A percentile compares a stretch with the other conserved stretches of the same genome.
Evolutionary conservation across 2,888 invertebrate genomes (phyloP).

Genomic region (Scaptomyza polygonia): DNA sequence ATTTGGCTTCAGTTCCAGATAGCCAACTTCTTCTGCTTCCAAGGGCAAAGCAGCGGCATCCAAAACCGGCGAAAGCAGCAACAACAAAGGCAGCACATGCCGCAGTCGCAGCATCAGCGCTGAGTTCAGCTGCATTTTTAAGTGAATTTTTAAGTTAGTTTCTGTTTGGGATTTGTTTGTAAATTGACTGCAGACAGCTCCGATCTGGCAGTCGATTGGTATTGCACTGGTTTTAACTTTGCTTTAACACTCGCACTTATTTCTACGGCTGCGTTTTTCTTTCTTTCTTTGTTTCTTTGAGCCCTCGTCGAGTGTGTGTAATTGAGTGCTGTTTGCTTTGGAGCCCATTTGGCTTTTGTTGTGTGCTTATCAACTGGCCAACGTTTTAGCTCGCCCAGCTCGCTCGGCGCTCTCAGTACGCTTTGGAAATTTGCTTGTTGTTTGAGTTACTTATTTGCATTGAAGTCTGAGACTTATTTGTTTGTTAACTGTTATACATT

Average conservation of each 20-base stretch:
- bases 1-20: constrained; percentile 73
- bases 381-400: constrained; percentile 26
- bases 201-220: constrained; percentile 53
- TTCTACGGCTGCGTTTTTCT: constrained; percentile 53
- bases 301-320: constrained; percentile 34
- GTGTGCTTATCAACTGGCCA: constrained; percentile 59
- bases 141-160: constrained; percentile 1
- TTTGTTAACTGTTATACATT: constrained; percentile 47
- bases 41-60: constrained; percentile 55
- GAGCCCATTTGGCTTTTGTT: constrained; percentile 23
- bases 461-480: constrained; percentile 44
- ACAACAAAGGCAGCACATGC: constrained; percentile 2
- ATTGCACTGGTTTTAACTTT: constrained; percentile 62
- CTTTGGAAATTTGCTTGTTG: constrained; percentile 42
- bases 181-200: constrained; percentile 29
- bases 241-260: constrained; percentile 60
- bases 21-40: constrained; percentile 60
- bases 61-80: constrained; percentile 26
- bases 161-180: not conserved
- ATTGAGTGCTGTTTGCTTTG: constrained; percentile 66
- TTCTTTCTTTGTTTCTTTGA: constrained; percentile 26
- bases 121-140: constrained; percentile 47
- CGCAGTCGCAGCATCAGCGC: constrained; percentile 7
- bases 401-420: constrained; percentile 38
- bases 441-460: constrained; percentile 74